Evolutionary conservation across 2,888 invertebrate genomes (phyloP).

Genomic region (Cremastinae sp.): DNA sequence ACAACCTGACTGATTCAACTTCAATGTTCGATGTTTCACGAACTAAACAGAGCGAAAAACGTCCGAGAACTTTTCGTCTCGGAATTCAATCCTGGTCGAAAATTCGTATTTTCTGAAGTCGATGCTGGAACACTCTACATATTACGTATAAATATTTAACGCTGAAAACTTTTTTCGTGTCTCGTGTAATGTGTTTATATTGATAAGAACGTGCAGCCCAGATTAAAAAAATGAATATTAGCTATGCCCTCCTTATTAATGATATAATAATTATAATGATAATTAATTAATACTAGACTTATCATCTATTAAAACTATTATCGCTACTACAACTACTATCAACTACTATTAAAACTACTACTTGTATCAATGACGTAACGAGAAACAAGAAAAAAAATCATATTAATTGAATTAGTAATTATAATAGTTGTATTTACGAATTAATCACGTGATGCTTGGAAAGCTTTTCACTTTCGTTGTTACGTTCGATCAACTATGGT

Average conservation of each 20-base stretch:
- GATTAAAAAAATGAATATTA: constrained; percentile 52
- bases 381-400: constrained; percentile 41
- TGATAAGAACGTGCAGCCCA: constrained; percentile 71
- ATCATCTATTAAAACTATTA: constrained; percentile 54
- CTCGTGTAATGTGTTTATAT: constrained; percentile 74
- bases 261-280: constrained; percentile 59
- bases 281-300: constrained; percentile 57
- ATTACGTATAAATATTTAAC: constrained; percentile 63
- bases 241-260: constrained; percentile 68
- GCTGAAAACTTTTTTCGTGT: constrained; percentile 75
- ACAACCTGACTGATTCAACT: too few species aligned
- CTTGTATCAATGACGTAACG: constrained; percentile 50
- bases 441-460: constrained; percentile 65
- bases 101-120: too few species aligned
- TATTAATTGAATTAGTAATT: constrained; percentile 55
- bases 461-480: constrained; percentile 64
- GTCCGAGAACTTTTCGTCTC: too few species aligned
- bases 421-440: constrained; percentile 62
- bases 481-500: constrained; percentile 55
- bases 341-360: constrained; percentile 59
- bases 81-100: too few species aligned
- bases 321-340: constrained; percentile 54
- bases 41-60: too few species aligned
- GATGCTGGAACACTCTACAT: neutral
- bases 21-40: too few species aligned